These are phyloP conservation scores for Xenops minutus DNA, from an alignment of 2,797 vertebrate genomes.

Conservation along the genomic window DNA sequence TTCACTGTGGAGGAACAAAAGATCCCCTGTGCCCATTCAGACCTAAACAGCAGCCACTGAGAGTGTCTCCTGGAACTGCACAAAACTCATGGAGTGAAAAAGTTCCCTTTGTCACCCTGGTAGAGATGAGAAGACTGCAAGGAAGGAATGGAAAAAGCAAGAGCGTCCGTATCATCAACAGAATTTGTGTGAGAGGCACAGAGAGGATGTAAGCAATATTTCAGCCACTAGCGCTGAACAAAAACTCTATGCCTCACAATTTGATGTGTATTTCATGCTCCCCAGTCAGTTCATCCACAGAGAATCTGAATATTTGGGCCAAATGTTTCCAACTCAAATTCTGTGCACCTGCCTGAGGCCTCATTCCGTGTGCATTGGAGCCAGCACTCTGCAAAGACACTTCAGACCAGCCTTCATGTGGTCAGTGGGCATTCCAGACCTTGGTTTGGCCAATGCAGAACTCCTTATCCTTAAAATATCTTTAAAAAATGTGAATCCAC, in stretches of 20 bases:
- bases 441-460: not conserved
- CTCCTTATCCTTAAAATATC: not conserved
- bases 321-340: not conserved
- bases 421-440: not conserved
- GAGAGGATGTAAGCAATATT: not conserved
- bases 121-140: not conserved
- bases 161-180: not conserved
- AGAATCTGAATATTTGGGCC: not conserved
- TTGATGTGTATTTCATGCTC: not conserved
- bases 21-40: not conserved
- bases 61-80: not conserved
- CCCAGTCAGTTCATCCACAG: not conserved
- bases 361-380: fast-evolving
- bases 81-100: not conserved
- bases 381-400: not conserved
- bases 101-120: not conserved
- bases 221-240: not conserved
- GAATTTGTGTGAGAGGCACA: not conserved
- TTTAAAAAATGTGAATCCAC: not conserved
- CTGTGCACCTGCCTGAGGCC: not conserved
- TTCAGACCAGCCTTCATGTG: not conserved
- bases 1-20: not conserved
- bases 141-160: not conserved
- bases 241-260: not conserved
- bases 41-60: not conserved